These are phyloP conservation scores for Channallabes apus DNA, from an alignment of 2,797 vertebrate genomes.

Conservation along the genomic window DNA sequence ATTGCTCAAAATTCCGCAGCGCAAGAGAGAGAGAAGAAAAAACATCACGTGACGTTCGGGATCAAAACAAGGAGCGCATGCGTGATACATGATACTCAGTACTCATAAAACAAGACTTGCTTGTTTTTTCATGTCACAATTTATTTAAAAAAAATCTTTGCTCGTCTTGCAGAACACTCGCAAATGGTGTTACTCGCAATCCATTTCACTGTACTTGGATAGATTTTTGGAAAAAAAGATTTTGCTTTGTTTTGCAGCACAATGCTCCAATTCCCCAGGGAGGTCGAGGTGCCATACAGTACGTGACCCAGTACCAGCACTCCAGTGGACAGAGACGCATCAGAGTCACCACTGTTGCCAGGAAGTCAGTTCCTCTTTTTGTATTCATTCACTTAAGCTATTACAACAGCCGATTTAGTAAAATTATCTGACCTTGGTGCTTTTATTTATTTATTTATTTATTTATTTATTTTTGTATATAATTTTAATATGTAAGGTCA, in stretches of 20 bases:
- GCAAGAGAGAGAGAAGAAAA: too few species aligned
- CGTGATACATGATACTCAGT: too few species aligned
- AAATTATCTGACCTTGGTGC: background rate
- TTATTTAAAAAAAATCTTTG: too few species aligned
- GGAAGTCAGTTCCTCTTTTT: slow-evolving; percentile 79
- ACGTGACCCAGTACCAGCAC: slow-evolving; percentile 94
- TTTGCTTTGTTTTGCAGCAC: slow-evolving; percentile 72
- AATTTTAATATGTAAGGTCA: background rate
- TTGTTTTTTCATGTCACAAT: too few species aligned
- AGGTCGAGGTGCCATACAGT: slow-evolving; percentile 90
- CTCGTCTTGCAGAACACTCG: too few species aligned
- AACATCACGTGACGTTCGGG: too few species aligned
- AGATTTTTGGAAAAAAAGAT: background rate
- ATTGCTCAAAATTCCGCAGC: too few species aligned
- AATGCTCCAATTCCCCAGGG: slow-evolving; percentile 96
- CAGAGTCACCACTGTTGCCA: slow-evolving; percentile 88
- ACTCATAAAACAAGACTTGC: too few species aligned
- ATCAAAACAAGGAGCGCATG: too few species aligned
- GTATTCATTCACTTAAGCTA: background rate
- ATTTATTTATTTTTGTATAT: background rate
- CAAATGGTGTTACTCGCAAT: too few species aligned
- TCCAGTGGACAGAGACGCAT: slow-evolving; percentile 93
- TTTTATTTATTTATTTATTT: background rate
- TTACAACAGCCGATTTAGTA: background rate
- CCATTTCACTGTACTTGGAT: background rate